Percentiles rank a stretch among this genome's conserved stretches.
These are phyloP conservation scores for Oreochromis grahami DNA, from an alignment of 2,797 vertebrate genomes.

Conservation along the genomic window DNA sequence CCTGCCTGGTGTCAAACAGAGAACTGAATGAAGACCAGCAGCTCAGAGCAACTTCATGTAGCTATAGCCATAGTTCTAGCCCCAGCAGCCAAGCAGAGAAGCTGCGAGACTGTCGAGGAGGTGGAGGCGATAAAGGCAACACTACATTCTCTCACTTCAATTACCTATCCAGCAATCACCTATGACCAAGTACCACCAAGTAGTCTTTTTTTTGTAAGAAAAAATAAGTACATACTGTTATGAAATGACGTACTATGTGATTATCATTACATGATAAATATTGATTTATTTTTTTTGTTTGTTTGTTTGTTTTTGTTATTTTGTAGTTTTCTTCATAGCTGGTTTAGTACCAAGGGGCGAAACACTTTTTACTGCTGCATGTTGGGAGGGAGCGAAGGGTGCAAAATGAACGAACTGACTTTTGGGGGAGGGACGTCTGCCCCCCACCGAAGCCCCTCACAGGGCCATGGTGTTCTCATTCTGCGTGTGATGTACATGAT, in stretches of 20 bases:
- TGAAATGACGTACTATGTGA: conserved; percentile 63
- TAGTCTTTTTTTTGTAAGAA: conserved; percentile 44
- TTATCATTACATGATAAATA: conserved; percentile 72
- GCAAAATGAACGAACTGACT: conserved; percentile 16
- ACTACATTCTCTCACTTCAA: conserved; percentile 35
- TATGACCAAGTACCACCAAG: conserved; percentile 51
- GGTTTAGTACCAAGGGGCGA: conserved; percentile 1
- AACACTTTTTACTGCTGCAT: conserved; percentile 35
- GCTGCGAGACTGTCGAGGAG: neutral
- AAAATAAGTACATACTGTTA: conserved; percentile 53
- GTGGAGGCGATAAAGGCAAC: conserved; percentile 21
- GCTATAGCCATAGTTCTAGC: neutral
- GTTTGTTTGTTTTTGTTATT: conserved; percentile 5
- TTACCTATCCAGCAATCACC: conserved; percentile 4
- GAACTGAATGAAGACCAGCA: conserved; percentile 23
- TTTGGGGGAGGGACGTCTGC: neutral
- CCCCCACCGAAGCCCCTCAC: neutral
- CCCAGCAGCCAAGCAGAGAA: conserved; percentile 3
- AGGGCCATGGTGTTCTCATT: neutral
- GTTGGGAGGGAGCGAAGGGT: neutral
- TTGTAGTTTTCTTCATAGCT: conserved; percentile 44
- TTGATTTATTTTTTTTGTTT: neutral
- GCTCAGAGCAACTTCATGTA: neutral
- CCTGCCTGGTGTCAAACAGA: neutral
- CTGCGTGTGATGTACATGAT: conserved; percentile 25